phyloP scores from a whole-genome alignment of 2,797 vertebrate genomes.

The Catharus ustulatus region DNA sequence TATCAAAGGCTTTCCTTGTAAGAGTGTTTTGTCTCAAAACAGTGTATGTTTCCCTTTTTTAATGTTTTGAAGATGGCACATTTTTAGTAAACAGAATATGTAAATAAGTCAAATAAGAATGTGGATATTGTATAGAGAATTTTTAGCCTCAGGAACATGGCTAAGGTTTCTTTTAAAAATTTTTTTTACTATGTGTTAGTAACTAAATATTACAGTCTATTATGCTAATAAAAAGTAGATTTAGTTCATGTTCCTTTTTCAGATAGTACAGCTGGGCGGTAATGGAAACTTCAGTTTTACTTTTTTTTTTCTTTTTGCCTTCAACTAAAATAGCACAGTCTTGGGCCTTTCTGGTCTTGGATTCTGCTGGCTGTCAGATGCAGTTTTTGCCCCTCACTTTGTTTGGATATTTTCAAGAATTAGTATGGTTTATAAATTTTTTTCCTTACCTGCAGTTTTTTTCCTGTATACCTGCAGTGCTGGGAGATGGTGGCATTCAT shows the following conservation, averaged over 20 bases:
- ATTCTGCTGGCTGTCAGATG: not conserved
- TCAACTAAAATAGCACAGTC: not conserved
- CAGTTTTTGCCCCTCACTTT: not conserved
- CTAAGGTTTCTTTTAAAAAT: not conserved
- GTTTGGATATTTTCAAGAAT: not conserved
- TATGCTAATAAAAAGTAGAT: not conserved
- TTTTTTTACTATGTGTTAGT: not conserved
- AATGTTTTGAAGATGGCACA: not conserved
- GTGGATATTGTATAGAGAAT: not conserved
- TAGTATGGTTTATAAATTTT: not conserved
- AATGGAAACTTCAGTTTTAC: not conserved
- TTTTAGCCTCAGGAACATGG: not conserved
- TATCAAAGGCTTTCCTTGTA: not conserved
- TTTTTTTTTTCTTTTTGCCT: not conserved
- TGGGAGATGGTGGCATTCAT: not conserved
- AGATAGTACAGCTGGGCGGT: not conserved
- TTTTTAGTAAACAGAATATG: not conserved
- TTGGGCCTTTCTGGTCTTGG: not conserved
- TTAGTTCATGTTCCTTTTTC: not conserved
- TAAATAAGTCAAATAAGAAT: not conserved
- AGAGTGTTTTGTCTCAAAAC: not conserved
- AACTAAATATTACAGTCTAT: not conserved
- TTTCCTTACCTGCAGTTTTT: not conserved
- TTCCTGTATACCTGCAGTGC: not conserved
- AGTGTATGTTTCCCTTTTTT: not conserved